Conservation (phyloP, 2,797 vertebrate genomes). For the Lepus townsendii region DNA sequence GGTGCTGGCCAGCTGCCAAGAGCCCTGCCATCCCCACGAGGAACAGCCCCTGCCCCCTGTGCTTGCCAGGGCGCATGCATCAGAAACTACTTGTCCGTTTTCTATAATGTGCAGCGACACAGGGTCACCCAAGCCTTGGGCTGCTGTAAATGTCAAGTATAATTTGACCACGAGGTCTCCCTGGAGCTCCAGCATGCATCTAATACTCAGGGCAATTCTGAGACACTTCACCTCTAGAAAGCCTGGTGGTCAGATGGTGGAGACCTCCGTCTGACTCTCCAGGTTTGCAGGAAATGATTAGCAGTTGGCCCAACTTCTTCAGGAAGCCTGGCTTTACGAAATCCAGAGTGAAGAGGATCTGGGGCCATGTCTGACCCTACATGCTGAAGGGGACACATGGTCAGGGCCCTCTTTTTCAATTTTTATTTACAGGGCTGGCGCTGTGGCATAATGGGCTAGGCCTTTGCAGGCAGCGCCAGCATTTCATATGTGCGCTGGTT, state of each 20-base stretch:
- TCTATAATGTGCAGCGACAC: conserved; percentile 20
- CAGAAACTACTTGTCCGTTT: conserved; percentile 41
- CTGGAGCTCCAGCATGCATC: background rate
- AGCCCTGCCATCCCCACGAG: background rate
- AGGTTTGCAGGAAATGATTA: conserved; percentile 10
- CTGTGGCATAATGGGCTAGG: no score
- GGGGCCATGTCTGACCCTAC: background rate
- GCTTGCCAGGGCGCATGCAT: background rate
- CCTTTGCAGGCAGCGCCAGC: no score
- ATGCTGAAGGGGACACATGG: background rate
- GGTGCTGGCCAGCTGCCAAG: background rate
- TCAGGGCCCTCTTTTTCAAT: background rate
- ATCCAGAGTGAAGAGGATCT: background rate
- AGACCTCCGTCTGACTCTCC: background rate
- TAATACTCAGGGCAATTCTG: background rate
- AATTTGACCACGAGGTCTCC: conserved; percentile 39
- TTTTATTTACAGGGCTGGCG: no score
- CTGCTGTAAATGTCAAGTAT: conserved; percentile 32
- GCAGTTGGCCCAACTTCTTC: background rate
- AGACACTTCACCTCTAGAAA: background rate
- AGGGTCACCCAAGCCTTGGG: background rate
- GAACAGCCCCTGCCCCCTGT: background rate
- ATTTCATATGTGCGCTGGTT: no score
- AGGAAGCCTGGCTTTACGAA: background rate
- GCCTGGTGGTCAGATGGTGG: background rate